Conservation (phyloP, 1,140 invertebrate species). For the Tetramorium alpestre region DNA sequence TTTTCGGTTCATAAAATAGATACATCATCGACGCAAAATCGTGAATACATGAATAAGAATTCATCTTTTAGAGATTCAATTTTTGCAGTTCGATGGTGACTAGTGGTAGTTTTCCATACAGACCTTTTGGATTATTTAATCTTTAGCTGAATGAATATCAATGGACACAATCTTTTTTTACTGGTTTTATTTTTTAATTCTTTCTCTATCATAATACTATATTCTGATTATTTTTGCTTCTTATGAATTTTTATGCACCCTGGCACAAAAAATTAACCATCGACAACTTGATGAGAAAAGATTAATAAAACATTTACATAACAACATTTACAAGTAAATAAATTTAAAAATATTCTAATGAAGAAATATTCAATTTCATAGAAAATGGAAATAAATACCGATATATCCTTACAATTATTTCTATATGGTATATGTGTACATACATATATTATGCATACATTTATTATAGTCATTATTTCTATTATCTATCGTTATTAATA, state of each 20-base stretch:
- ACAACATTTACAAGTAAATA: not conserved
- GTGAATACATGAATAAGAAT: not conserved
- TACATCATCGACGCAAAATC: not conserved
- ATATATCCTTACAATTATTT: not conserved
- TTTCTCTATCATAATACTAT: not conserved
- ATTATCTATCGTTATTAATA: conserved; percentile 29
- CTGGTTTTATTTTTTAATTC: not conserved
- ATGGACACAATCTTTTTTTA: not conserved
- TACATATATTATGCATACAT: too few species aligned
- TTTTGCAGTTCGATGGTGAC: not conserved
- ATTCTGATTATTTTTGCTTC: not conserved
- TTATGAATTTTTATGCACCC: not conserved
- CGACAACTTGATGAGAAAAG: not conserved
- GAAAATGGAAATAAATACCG: not conserved
- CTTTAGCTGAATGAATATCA: conserved; percentile 19
- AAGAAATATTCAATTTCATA: not conserved
- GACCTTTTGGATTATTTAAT: conserved; percentile 3
- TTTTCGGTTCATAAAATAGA: not conserved
- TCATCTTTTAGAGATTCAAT: conserved; percentile 15
- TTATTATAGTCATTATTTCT: not conserved
- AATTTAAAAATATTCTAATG: not conserved
- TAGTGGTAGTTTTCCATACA: not conserved
- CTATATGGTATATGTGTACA: not conserved
- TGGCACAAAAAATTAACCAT: not conserved
- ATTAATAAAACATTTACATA: not conserved